Evolutionary conservation across 2,797 vertebrate species (phyloP), one percentile per base, ranked within the genome.

Genomic region (Zenarchopterus dispar): DNA sequence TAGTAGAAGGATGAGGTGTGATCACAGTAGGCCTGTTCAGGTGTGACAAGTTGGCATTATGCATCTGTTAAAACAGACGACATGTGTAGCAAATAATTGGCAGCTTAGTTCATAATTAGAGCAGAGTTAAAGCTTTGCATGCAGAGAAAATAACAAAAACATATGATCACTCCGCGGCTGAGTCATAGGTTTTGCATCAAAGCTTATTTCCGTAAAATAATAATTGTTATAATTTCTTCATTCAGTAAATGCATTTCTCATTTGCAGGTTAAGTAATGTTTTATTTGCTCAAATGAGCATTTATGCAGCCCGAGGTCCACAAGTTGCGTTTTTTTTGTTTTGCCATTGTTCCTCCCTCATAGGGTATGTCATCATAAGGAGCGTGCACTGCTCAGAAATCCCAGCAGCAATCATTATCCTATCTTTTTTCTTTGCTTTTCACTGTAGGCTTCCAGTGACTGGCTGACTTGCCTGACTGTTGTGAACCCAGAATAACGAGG

Each of bases 401-500:
- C 78, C 56, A 75, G 56, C 57, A 82, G 73, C 44, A 57, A 50
- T 75, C 64, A 63, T 78, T 78, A 75, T 73, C 77, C 63, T 44
- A n/a, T 46, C 36, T 51, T 56, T 53, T 47, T 36, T 41, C 19
- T 8, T 28, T 31, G 6, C 9, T 4, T 66, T 57, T 72, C 23
- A 77, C 64, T 45, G 15, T 61, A 45, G 51, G 56, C 76, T 71
- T 68, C 62, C 59, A 74, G 62, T 71, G 70, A 82, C 67, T 23
- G 48, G 67, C 67, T 80, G 80, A 81, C 56, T 71, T 44, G 46
- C 47, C 54, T 58, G 31, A 45, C 56, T 67, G 52, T 62, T 73
- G 53, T 67, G 72, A 72, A 77, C 65, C 10, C 67, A 50, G 63
- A 84, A 84, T 87, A 88, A 82, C 78, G 73, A 86, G 67, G 78